A percentile compares a stretch with the other conserved stretches of the same genome.
phyloP scores from a whole-genome alignment of 2,888 invertebrate genomes.

The Ennomos fuscantarius region DNA sequence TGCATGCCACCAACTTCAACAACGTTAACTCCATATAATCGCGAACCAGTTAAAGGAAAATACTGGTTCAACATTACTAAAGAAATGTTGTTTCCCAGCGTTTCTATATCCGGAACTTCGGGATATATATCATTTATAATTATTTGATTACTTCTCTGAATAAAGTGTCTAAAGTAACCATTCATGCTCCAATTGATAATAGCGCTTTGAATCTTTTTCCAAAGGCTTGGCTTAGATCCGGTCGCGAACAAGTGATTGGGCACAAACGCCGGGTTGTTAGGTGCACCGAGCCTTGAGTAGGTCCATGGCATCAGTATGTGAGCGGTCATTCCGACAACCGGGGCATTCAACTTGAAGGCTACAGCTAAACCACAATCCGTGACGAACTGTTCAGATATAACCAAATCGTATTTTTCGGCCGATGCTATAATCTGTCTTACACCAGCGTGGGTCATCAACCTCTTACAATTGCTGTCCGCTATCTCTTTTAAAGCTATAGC shows the following conservation, averaged over 20 bases:
- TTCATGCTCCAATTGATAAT: constrained; percentile 50
- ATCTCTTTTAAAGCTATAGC: constrained; percentile 35
- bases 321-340: constrained; percentile 79
- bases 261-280: constrained; percentile 83
- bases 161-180: constrained; percentile 44
- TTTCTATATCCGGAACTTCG: constrained; percentile 50
- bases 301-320: constrained; percentile 84
- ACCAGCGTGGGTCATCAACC: constrained; percentile 42
- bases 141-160: constrained; percentile 48
- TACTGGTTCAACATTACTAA: constrained; percentile 78
- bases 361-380: constrained; percentile 84
- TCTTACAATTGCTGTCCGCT: constrained; percentile 48
- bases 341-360: constrained; percentile 79
- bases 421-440: constrained; percentile 47
- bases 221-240: constrained; percentile 65
- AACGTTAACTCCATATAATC: constrained; percentile 72
- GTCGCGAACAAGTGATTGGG: constrained; percentile 80
- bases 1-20: constrained; percentile 85
- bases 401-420: constrained; percentile 76
- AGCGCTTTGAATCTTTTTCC: constrained; percentile 72
- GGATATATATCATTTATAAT: constrained; percentile 47
- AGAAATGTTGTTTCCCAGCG: constrained; percentile 51
- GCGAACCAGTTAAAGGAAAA: constrained; percentile 77
- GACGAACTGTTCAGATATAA: constrained; percentile 83
- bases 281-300: constrained; percentile 82